Evolutionary conservation across 2,797 vertebrate species (phyloP).

Genomic region (Sus cebifrons): DNA sequence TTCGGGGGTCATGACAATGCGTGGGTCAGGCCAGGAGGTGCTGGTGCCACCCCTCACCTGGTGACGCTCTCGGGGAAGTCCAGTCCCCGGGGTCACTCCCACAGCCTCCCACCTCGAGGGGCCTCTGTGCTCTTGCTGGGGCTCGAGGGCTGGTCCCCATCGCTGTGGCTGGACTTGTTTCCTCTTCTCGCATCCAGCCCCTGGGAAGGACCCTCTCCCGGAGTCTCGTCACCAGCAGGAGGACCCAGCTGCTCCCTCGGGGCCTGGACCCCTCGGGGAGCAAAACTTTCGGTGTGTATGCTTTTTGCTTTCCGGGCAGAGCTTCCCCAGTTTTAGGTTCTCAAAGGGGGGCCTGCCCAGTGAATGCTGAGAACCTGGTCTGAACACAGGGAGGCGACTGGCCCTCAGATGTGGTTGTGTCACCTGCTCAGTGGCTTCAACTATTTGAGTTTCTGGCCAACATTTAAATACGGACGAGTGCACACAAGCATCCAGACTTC

Average conservation of each 20-base stretch:
- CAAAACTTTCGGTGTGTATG: neutral
- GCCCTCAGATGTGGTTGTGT: neutral
- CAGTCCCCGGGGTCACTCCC: neutral
- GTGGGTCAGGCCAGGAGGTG: neutral
- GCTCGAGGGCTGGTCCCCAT: neutral
- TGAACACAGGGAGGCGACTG: neutral
- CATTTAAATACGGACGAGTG: neutral
- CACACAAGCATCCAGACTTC: too few species aligned
- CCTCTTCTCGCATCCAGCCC: neutral
- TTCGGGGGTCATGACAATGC: neutral
- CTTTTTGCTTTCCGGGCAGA: neutral
- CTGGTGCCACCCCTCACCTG: too few species aligned
- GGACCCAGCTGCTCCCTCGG: neutral
- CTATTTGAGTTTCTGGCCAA: neutral
- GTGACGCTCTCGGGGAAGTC: too few species aligned
- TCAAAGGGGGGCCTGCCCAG: neutral
- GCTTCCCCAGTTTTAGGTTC: neutral
- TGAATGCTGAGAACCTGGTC: neutral
- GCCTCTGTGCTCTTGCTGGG: neutral
- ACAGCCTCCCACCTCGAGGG: accelerated
- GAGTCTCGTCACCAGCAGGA: neutral
- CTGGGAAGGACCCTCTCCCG: neutral
- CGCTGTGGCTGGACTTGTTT: neutral
- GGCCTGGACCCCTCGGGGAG: neutral
- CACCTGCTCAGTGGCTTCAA: neutral